phyloP scores from a whole-genome alignment of 2,797 vertebrate genomes.

The Danio kyathit region DNA sequence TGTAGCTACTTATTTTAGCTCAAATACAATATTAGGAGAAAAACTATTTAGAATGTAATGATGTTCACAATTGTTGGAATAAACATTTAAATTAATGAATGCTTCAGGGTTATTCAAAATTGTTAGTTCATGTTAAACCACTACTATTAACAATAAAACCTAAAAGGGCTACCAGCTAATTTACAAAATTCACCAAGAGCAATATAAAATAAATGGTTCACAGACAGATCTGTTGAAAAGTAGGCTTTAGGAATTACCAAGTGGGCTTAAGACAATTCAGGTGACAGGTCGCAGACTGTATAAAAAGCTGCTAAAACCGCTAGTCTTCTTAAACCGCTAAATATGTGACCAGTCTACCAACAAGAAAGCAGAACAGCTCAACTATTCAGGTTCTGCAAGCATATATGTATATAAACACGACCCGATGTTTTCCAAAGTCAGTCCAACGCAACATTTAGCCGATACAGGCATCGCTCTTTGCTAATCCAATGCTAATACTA shows the following conservation, averaged over 20 bases:
- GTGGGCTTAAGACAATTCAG: neutral
- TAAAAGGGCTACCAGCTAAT: neutral
- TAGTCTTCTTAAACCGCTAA: conserved; percentile 60
- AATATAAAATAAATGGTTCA: neutral
- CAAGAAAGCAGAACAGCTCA: conserved; percentile 20
- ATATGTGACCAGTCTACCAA: neutral
- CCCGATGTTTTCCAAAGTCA: neutral
- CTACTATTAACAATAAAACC: no score
- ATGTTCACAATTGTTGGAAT: no score
- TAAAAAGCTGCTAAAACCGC: conserved; percentile 2
- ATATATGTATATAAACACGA: neutral
- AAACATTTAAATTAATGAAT: no score
- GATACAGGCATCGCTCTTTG: conserved; percentile 10
- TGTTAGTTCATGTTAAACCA: no score
- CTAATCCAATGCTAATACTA: conserved; percentile 47
- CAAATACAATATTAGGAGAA: no score
- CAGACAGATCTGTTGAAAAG: conserved; percentile 5
- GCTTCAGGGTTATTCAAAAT: no score
- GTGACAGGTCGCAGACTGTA: neutral
- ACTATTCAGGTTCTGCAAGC: neutral
- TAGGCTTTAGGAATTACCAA: conserved; percentile 33
- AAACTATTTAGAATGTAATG: no score
- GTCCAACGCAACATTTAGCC: conserved; percentile 8
- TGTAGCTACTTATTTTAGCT: no score
- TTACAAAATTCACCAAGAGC: neutral